A percentile compares a stretch with the other conserved stretches of the same genome.
These are phyloP conservation scores for Aplocera efformata DNA, from an alignment of 2,888 invertebrate genomes.

Conservation along the genomic window DNA sequence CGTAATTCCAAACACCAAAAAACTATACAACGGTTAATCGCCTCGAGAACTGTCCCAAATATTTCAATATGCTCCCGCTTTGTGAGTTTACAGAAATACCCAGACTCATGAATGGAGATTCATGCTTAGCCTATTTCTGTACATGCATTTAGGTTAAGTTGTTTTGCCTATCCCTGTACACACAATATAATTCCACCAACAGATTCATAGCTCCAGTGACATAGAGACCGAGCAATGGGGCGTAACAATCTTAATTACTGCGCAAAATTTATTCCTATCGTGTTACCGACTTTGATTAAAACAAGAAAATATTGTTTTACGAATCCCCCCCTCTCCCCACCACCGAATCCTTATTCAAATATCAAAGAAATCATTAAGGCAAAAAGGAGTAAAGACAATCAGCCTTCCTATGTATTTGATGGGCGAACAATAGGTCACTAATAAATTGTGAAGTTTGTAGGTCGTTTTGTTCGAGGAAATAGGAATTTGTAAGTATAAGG, in stretches of 20 bases:
- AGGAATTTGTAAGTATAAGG: background rate
- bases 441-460: slow-evolving; percentile 8
- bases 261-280: slow-evolving; percentile 30
- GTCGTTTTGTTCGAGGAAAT: slow-evolving; percentile 4
- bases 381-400: slow-evolving; percentile 38
- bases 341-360: slow-evolving; percentile 39
- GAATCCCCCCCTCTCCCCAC: slow-evolving; percentile 17
- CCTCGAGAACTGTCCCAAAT: no score
- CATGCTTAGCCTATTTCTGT: no score
- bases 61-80: no score
- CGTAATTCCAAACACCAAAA: no score
- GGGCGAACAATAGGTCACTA: slow-evolving; percentile 24
- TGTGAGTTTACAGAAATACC: no score
- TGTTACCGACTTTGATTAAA: slow-evolving; percentile 33
- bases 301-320: slow-evolving; percentile 34
- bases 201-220: slow-evolving; percentile 10
- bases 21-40: no score
- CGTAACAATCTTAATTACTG: slow-evolving; percentile 27
- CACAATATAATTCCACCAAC: background rate
- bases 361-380: slow-evolving; percentile 46
- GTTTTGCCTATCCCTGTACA: no score
- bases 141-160: no score
- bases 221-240: slow-evolving; percentile 16
- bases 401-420: slow-evolving; percentile 31
- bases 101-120: no score